Percentiles rank a stretch among this genome's conserved stretches.
These are phyloP conservation scores for Helobdella robusta DNA, from an alignment of 2,888 invertebrate species.

Conservation along the genomic window DNA sequence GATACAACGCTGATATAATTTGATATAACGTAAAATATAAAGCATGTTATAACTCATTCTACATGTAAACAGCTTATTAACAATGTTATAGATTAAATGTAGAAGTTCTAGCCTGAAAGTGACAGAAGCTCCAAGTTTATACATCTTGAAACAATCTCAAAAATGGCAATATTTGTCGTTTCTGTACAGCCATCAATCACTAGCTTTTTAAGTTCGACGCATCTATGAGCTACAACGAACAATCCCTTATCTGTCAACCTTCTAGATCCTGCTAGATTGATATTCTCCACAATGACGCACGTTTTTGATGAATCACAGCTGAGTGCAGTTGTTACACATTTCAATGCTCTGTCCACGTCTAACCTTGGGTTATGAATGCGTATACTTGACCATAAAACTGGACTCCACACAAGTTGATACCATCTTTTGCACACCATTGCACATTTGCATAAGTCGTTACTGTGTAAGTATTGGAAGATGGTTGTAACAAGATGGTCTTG, in stretches of 20 bases:
- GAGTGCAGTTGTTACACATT: conserved; percentile 56
- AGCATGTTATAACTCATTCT: no score
- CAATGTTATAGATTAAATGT: no score
- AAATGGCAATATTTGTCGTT: conserved; percentile 67
- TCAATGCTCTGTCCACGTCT: conserved; percentile 60
- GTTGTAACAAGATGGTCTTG: conserved; percentile 62
- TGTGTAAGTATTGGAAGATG: conserved; percentile 63
- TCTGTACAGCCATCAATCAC: conserved; percentile 67
- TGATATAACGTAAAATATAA: no score
- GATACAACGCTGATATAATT: no score
- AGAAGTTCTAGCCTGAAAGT: no score
- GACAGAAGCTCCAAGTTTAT: conserved; percentile 73
- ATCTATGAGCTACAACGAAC: conserved; percentile 64
- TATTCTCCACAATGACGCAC: conserved; percentile 61
- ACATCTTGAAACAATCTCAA: conserved; percentile 69
- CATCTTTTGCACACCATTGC: conserved; percentile 68
- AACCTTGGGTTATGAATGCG: conserved; percentile 51
- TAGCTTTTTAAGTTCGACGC: conserved; percentile 70
- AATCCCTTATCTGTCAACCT: conserved; percentile 69
- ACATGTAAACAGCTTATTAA: no score
- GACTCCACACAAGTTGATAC: conserved; percentile 69
- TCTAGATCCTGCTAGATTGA: conserved; percentile 61
- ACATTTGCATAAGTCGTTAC: conserved; percentile 62
- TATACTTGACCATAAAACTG: conserved; percentile 64
- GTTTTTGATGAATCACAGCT: conserved; percentile 61